phyloP scores from a whole-genome alignment of 2,113 vertebrate species.

The Pelvicachromis taeniatus region DNA sequence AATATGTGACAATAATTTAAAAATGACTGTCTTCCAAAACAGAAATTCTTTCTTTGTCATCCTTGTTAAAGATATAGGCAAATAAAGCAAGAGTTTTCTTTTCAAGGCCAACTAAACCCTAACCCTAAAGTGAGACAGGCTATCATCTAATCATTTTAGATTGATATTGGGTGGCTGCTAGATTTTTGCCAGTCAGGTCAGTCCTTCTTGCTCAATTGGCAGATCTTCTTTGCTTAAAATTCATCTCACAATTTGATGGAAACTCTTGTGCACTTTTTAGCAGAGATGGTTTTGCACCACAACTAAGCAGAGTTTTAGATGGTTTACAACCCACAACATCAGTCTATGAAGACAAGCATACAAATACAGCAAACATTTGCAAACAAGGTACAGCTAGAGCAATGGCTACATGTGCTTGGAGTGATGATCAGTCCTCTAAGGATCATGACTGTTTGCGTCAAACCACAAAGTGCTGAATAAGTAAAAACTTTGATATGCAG shows the following conservation, averaged over 20 bases:
- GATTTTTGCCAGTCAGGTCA: background rate
- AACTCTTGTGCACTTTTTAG: background rate
- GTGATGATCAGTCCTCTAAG: background rate
- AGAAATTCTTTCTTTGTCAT: background rate
- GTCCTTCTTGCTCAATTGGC: background rate
- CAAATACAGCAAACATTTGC: background rate
- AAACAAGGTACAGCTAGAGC: background rate
- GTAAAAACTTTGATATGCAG: background rate
- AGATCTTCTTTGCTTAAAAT: background rate
- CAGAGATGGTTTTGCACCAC: background rate
- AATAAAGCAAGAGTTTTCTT: background rate
- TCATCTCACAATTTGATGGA: accelerated
- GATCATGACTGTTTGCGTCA: background rate
- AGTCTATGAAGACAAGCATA: background rate
- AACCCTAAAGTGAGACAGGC: background rate
- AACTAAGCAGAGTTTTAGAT: background rate
- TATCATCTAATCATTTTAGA: background rate
- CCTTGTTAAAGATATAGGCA: background rate
- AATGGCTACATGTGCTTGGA: background rate
- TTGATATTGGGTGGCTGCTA: background rate
- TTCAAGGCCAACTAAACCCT: background rate
- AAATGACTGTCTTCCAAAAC: background rate
- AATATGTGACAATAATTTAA: background rate
- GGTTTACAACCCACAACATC: background rate
- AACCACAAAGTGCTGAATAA: background rate